These are phyloP conservation scores for Desmodus rotundus DNA, from an alignment of 2,113 vertebrate genomes.

Conservation along the genomic window DNA sequence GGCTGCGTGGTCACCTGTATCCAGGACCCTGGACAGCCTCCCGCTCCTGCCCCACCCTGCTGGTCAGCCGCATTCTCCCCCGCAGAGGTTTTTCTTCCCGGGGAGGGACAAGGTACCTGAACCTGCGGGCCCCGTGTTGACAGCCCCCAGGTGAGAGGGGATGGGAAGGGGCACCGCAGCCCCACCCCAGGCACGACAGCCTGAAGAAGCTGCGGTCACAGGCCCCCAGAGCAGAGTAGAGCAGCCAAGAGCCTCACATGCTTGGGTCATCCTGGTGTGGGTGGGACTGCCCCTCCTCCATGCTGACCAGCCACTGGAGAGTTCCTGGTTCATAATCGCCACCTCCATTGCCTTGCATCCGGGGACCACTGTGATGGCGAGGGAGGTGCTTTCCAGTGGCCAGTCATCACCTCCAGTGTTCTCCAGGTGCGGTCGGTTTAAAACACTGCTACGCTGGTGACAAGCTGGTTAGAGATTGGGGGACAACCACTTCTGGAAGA, in stretches of 20 bases:
- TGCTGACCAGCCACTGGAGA: background rate
- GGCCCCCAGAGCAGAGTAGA: background rate
- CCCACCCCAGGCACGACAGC: accelerated
- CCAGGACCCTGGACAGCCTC: background rate
- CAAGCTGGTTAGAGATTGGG: background rate
- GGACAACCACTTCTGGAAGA: background rate
- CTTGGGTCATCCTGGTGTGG: no score
- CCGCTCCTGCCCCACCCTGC: background rate
- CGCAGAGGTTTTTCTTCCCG: accelerated
- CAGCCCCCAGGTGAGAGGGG: background rate
- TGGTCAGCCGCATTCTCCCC: accelerated
- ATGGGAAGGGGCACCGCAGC: no score
- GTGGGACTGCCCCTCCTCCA: accelerated
- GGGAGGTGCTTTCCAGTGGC: accelerated
- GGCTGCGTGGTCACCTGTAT: background rate
- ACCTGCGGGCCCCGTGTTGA: accelerated
- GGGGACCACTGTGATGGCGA: accelerated
- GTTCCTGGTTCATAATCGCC: accelerated
- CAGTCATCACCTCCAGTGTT: accelerated
- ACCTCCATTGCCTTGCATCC: accelerated
- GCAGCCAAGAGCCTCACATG: accelerated
- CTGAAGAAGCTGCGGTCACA: accelerated
- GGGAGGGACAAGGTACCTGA: background rate
- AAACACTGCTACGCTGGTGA: accelerated
- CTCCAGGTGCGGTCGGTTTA: background rate